These are phyloP conservation scores for Hemiscyllium ocellatum DNA, from an alignment of 2,113 vertebrate species.

Conservation along the genomic window DNA sequence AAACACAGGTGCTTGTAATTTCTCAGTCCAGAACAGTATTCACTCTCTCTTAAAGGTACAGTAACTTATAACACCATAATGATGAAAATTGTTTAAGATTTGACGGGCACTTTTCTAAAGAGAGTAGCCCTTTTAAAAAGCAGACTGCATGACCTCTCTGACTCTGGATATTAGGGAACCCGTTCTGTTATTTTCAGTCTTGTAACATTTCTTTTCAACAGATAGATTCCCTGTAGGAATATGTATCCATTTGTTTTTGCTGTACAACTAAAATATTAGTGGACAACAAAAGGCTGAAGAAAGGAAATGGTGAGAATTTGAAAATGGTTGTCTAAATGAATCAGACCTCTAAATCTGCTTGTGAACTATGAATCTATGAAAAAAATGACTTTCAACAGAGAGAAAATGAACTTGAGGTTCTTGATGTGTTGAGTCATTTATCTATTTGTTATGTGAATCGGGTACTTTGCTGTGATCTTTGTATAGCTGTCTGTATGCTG, in stretches of 20 bases:
- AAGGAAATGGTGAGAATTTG: neutral
- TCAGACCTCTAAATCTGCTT: neutral
- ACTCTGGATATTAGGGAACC: neutral
- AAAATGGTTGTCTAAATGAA: neutral
- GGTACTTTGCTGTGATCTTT: neutral
- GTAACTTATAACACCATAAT: neutral
- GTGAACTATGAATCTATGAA: neutral
- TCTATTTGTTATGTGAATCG: neutral
- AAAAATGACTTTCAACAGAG: neutral
- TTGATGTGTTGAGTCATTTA: neutral
- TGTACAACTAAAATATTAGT: neutral
- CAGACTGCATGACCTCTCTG: neutral
- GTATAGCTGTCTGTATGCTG: neutral
- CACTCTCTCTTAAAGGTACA: too few relatives aligned
- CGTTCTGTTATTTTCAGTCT: neutral
- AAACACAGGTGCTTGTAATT: too few relatives aligned
- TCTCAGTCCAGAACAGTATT: too few relatives aligned
- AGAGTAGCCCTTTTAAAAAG: neutral
- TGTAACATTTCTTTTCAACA: neutral
- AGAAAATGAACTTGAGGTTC: neutral
- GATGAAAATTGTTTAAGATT: neutral
- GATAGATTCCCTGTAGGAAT: neutral
- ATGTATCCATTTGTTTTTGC: neutral
- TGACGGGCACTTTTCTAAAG: neutral
- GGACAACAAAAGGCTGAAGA: neutral